Evolutionary conservation across 2,888 invertebrate species (phyloP).

Genomic region (Orchestes rusci): DNA sequence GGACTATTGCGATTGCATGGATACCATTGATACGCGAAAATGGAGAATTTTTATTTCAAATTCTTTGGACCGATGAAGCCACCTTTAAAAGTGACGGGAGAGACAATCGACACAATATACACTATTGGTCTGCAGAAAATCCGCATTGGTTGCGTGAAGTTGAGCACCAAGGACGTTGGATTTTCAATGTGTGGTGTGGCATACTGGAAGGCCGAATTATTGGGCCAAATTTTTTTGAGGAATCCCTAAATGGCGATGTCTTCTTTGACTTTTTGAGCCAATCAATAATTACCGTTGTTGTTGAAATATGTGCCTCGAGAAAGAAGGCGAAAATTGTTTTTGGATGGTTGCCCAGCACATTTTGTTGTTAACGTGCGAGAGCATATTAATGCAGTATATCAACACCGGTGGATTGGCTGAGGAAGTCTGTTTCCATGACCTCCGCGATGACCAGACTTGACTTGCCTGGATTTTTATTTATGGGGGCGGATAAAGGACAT

Average conservation of each 20-base stretch:
- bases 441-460: too few species aligned
- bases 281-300: neutral
- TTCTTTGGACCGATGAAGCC: constrained; percentile 31
- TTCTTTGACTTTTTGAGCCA: neutral
- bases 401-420: neutral
- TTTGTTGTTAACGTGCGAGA: constrained; percentile 1
- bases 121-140: constrained; percentile 30
- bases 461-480: neutral
- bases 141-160: constrained; percentile 27
- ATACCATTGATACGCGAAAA: constrained; percentile 8
- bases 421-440: too few species aligned
- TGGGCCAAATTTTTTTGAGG: constrained; percentile 6
- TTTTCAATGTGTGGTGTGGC: constrained; percentile 11
- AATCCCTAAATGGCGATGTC: neutral
- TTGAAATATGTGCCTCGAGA: neutral
- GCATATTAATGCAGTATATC: constrained; percentile 1
- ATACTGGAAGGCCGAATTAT: constrained; percentile 16
- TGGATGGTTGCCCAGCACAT: constrained; percentile 3
- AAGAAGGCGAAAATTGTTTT: neutral
- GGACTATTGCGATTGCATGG: constrained; percentile 5
- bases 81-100: constrained; percentile 29
- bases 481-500: too few species aligned
- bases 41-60: constrained; percentile 12
- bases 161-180: constrained; percentile 11
- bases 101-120: constrained; percentile 30